Conservation (phyloP, 1,140 invertebrate species). For the Trachelipus rathkii region DNA sequence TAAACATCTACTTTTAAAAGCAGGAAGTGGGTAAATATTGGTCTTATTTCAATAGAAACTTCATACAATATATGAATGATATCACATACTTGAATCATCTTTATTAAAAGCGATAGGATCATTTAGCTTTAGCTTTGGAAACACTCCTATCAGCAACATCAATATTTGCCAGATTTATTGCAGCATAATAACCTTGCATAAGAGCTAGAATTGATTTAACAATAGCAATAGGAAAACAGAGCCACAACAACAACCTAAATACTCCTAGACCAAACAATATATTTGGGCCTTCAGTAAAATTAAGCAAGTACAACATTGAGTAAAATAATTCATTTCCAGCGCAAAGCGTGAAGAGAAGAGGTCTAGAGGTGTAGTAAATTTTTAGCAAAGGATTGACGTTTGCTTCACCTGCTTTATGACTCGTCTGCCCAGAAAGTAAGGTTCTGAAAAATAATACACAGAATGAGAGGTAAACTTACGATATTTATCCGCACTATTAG, state of each 20-base stretch:
- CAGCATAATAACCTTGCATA: conserved; percentile 80
- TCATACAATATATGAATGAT: no score
- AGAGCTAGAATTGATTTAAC: conserved; percentile 81
- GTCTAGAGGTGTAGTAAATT: conserved; percentile 86
- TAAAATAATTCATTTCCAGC: conserved; percentile 95
- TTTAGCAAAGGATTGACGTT: conserved; percentile 84
- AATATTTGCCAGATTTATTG: conserved; percentile 73
- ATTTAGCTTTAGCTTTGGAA: background rate
- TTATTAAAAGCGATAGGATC: no score
- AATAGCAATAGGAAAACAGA: conserved; percentile 75
- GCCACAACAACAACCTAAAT: conserved; percentile 65
- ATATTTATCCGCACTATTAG: no score
- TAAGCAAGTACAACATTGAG: conserved; percentile 77
- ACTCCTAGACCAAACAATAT: conserved; percentile 71
- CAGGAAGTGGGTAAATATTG: no score
- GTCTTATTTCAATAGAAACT: no score
- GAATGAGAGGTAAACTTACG: no score
- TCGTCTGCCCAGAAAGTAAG: conserved; percentile 79
- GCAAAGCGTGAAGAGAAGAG: conserved; percentile 90
- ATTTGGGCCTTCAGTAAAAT: conserved; percentile 85
- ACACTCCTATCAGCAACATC: conserved; percentile 69
- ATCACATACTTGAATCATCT: no score
- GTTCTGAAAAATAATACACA: conserved; percentile 51
- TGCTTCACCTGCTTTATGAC: conserved; percentile 88
- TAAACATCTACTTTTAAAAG: no score